Evolutionary conservation across 2,113 vertebrate species (phyloP), one percentile per base, ranked within the genome.

Genomic region (Canis aureus): DNA sequence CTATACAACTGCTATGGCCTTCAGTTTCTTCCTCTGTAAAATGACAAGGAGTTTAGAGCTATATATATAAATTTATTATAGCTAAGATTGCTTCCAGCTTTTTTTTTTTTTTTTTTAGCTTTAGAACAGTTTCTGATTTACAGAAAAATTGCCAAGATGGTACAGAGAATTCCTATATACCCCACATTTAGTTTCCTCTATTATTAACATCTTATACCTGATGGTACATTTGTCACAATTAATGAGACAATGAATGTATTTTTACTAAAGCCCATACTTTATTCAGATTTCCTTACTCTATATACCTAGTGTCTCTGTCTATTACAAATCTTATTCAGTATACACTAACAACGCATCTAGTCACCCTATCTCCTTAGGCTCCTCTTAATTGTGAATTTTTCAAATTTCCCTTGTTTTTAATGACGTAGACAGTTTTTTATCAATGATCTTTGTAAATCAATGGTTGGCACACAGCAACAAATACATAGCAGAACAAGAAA

Each of bases 11-110:
- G 81, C 29, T 78, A 16, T 38, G 27, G 4, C 25, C 29, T 73
- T 95, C 57, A 82, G 3, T 51, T 81, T 89, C 57, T 73, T 83
- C 60, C 12, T 89, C 22, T 96, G 6, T 76, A 91, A 91, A 96
- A 74, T 88, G 53, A 51, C n/a, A 78, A 73, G 22, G 29, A 29
- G 53, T 84, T 79, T 64, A 71, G 12, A 1, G 2, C 15, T 87
- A 88, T 55, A 67, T 69, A 27, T 29, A 60, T 35, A 88, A 71
- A 66, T 69, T 22, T 29, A 62, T 35, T 71, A 73, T 17, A 78
- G 35, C 16, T 80, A 64, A 64, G 71, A 57, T 19, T 92, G 27
- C 19, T 59, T 35, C 3, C 1, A 64, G 9, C 9, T 78, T 69
- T 25, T 57, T 57, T 51, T 32, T 64, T n/a, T n/a, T n/a, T n/a